A percentile compares a stretch with the other conserved stretches of the same genome.
These are phyloP conservation scores for Nebria ingens DNA, from an alignment of 1,140 invertebrate genomes.

Conservation along the genomic window DNA sequence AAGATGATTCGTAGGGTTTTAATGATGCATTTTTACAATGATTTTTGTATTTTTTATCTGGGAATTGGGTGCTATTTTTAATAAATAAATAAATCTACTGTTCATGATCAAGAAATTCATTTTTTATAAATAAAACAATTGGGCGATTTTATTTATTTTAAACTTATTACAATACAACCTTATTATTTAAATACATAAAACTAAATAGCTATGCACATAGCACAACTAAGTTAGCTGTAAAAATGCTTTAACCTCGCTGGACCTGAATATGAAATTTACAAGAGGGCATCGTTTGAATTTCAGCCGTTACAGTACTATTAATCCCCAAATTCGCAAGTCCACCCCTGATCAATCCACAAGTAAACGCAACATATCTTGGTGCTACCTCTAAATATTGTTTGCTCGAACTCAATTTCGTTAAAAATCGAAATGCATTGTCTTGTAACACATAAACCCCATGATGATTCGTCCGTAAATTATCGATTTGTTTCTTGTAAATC, in stretches of 20 bases:
- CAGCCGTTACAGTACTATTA: conserved; percentile 86
- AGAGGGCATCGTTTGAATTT: conserved; percentile 83
- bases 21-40: too few relatives aligned
- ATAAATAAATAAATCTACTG: too few relatives aligned
- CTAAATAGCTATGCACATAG: too few relatives aligned
- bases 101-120: too few relatives aligned
- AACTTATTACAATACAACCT: too few relatives aligned
- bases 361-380: conserved; percentile 88
- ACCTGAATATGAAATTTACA: conserved; percentile 93
- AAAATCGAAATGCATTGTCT: conserved; percentile 88
- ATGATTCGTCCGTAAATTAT: conserved; percentile 97
- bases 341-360: conserved; percentile 90
- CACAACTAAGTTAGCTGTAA: too few relatives aligned
- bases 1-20: too few relatives aligned
- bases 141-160: too few relatives aligned
- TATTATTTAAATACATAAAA: too few relatives aligned
- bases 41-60: too few relatives aligned
- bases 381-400: conserved; percentile 87
- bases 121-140: too few relatives aligned
- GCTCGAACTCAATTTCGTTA: conserved; percentile 76
- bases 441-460: conserved; percentile 97
- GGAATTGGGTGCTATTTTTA: too few relatives aligned
- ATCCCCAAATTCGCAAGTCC: conserved; percentile 91
- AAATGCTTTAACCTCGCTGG: conserved; percentile 43
- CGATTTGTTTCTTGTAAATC: conserved; percentile 96